A percentile compares a stretch with the other conserved stretches of the same genome.
phyloP scores from a whole-genome alignment of 2,888 invertebrate species.

The Chirona hameri region DNA sequence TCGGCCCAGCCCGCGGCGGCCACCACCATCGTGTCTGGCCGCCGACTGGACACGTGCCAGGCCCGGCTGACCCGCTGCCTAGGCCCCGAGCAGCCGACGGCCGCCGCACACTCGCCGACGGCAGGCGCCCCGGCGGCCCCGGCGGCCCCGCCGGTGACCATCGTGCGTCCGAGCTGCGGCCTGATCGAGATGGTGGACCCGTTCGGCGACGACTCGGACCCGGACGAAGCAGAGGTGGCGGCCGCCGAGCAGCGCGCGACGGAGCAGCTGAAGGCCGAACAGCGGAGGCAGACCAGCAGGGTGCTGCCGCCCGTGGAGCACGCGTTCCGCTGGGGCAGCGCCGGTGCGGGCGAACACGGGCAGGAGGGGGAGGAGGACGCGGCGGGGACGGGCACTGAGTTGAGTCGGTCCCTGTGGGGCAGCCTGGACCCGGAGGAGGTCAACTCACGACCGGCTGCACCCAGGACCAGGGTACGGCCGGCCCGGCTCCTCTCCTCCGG shows the following conservation, averaged over 20 bases:
- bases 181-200: background rate
- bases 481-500: background rate
- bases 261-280: background rate
- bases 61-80: background rate
- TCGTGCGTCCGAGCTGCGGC: background rate
- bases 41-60: background rate
- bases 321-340: background rate
- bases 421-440: background rate
- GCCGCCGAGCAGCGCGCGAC: background rate
- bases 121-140: background rate
- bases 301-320: background rate
- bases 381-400: background rate
- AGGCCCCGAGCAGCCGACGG: background rate
- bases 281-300: background rate
- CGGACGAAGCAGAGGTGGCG: background rate
- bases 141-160: background rate
- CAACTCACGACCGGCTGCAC: background rate
- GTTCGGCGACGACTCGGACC: slow-evolving; percentile 24
- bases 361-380: background rate
- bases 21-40: background rate
- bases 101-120: background rate
- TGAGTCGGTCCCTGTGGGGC: background rate
- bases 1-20: background rate
- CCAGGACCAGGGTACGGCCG: background rate
- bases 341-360: background rate